These are phyloP conservation scores for Semibalanus balanoides DNA, from an alignment of 1,140 invertebrate genomes.

Conservation along the genomic window DNA sequence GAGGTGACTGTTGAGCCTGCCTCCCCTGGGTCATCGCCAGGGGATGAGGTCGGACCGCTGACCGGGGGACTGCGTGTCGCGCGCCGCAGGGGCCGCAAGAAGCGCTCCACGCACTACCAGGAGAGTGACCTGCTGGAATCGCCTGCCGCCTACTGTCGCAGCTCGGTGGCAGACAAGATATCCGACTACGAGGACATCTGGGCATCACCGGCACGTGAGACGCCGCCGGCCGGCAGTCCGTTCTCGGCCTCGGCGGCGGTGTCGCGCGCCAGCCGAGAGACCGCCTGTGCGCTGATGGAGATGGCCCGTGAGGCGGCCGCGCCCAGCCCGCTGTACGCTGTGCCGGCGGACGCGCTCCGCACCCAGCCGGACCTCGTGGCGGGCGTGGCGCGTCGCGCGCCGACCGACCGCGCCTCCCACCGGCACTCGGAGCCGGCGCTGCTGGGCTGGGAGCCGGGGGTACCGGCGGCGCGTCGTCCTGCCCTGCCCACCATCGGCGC, in stretches of 20 bases:
- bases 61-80: neutral
- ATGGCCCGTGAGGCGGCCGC: conserved; percentile 12
- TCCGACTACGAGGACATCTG: conserved; percentile 93
- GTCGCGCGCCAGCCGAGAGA: neutral
- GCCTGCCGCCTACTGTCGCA: conserved; percentile 63
- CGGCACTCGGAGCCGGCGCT: conserved; percentile 34
- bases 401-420: conserved; percentile 24
- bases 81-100: conserved; percentile 11
- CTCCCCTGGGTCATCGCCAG: neutral
- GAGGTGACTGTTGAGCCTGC: neutral
- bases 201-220: conserved; percentile 46
- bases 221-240: conserved; percentile 23
- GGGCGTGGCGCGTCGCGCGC: conserved; percentile 11
- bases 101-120: conserved; percentile 44
- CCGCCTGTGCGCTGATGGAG: conserved; percentile 7
- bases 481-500: conserved; percentile 13
- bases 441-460: conserved; percentile 10
- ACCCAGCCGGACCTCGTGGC: conserved; percentile 25
- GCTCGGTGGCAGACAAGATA: conserved; percentile 73
- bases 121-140: conserved; percentile 73
- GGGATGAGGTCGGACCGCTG: conserved; percentile 12
- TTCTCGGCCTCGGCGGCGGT: conserved; percentile 1
- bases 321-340: conserved; percentile 73
- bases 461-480: conserved; percentile 7
- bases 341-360: conserved; percentile 68